phyloP scores from a whole-genome alignment of 92 coral and sea anemone species.

The Micromussa lordhowensis region DNA sequence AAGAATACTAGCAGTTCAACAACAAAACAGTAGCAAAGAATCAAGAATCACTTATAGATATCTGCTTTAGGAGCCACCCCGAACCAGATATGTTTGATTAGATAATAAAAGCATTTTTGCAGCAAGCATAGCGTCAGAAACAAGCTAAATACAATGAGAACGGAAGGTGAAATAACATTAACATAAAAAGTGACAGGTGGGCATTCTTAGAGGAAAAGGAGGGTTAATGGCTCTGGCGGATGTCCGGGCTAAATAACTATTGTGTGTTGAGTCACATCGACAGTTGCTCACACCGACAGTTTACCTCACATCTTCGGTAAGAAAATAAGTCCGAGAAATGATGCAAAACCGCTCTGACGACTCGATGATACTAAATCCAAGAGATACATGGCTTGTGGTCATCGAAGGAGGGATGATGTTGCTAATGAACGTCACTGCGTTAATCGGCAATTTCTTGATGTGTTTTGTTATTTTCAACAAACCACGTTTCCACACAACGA shows the following conservation, averaged over 20 bases:
- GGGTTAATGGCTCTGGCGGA: neutral
- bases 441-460: constrained; percentile 23
- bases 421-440: constrained; percentile 14
- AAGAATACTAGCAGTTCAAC: neutral
- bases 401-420: constrained; percentile 31
- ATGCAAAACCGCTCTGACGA: constrained; percentile 1
- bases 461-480: constrained; percentile 21
- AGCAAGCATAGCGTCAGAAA: neutral
- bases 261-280: neutral
- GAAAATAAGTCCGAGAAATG: neutral
- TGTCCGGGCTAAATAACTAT: neutral
- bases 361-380: neutral
- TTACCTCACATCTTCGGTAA: neutral
- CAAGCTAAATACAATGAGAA: neutral
- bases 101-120: neutral
- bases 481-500: constrained; percentile 28
- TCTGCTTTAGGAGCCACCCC: neutral
- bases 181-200: constrained; percentile 1
- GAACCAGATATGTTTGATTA: neutral
- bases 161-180: neutral
- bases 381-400: neutral
- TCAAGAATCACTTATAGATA: neutral
- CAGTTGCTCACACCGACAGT: neutral
- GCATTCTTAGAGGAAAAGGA: neutral
- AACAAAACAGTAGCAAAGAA: neutral